Conservation (phyloP, 2,888 invertebrate species). For the Pollenia angustigena region DNA sequence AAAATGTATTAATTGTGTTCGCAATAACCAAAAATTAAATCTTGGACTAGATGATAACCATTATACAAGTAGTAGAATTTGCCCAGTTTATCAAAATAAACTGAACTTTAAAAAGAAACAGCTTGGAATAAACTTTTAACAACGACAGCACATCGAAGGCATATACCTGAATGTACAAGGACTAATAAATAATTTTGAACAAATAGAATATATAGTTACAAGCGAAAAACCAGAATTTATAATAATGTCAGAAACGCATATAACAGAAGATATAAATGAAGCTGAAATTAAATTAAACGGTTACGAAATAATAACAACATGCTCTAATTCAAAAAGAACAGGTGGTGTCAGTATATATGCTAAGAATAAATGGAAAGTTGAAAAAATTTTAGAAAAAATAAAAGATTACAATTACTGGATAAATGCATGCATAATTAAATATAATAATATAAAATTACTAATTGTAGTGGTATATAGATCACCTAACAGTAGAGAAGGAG, state of each 20-base stretch:
- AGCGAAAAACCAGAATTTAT: background rate
- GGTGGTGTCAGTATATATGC: background rate
- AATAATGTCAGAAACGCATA: background rate
- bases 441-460: background rate
- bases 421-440: background rate
- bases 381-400: no score
- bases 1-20: no score
- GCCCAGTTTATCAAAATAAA: no score
- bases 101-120: no score
- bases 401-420: constrained; percentile 1
- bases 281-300: background rate
- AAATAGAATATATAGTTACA: background rate
- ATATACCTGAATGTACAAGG: background rate
- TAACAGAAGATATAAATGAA: background rate
- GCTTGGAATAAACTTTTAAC: background rate
- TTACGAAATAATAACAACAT: background rate
- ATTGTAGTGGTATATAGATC: constrained; percentile 1
- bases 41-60: no score
- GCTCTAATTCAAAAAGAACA: background rate
- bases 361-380: no score
- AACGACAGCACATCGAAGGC: background rate
- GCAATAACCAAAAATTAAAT: no score
- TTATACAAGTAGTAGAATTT: no score
- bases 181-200: background rate
- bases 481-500: background rate